A percentile compares a stretch with the other conserved stretches of the same genome.
phyloP scores from a whole-genome alignment of 2,888 invertebrate species.

The Campopleginae sp. region DNA sequence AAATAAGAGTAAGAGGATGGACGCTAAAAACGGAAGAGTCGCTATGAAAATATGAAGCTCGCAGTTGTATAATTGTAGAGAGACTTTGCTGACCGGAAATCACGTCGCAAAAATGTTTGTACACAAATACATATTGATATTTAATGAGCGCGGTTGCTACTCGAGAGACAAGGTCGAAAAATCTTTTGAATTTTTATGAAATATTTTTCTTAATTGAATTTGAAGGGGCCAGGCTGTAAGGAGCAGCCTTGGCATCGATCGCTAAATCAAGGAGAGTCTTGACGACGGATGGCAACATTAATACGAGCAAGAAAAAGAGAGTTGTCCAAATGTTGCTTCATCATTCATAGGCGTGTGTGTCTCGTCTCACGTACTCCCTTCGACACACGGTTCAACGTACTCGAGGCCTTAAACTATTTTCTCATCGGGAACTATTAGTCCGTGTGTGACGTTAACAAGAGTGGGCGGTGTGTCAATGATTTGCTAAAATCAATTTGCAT shows the following conservation, averaged over 20 bases:
- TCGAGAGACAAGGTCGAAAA: conserved; percentile 45
- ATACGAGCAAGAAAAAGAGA: background rate
- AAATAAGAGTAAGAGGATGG: background rate
- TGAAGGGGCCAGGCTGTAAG: conserved; percentile 20
- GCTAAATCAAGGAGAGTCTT: conserved; percentile 41
- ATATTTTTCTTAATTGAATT: conserved; percentile 28
- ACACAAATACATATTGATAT: background rate
- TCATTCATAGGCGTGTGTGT: conserved; percentile 8
- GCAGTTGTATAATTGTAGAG: conserved; percentile 6
- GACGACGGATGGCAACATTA: conserved; percentile 31
- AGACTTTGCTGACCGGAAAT: conserved; percentile 34
- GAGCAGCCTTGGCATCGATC: conserved; percentile 57
- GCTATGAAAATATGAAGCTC: conserved; percentile 11
- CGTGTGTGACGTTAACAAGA: background rate
- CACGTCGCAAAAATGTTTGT: conserved; percentile 14
- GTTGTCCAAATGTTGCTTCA: conserved; percentile 16
- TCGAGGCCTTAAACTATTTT: conserved; percentile 9
- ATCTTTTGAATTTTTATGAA: conserved; percentile 34
- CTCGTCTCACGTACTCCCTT: conserved; percentile 9
- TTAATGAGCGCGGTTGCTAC: conserved; percentile 6
- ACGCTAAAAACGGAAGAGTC: background rate
- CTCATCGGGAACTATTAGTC: background rate
- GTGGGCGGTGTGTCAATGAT: background rate
- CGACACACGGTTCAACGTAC: conserved; percentile 36
- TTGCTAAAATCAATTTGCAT: conserved; percentile 2